Conservation (phyloP, 2,888 invertebrate species). For the Nomada goodeniana region DNA sequence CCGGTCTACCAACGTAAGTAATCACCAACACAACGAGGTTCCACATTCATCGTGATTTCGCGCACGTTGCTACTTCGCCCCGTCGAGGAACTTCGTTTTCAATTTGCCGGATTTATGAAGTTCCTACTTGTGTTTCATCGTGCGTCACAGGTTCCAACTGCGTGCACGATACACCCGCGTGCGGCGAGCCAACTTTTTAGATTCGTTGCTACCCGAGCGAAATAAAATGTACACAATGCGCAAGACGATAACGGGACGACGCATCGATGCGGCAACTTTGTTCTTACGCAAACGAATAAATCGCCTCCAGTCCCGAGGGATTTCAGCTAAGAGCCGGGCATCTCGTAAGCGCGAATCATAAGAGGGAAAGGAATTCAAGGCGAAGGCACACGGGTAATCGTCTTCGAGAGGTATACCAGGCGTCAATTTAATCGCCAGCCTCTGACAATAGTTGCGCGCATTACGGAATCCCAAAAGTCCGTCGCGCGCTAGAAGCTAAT, state of each 20-base stretch:
- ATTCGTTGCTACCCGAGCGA: not conserved
- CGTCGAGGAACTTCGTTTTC: not conserved
- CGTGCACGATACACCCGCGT: too few relatives aligned
- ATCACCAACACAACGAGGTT: too few relatives aligned
- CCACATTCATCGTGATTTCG: not conserved
- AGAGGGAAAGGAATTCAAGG: constrained; percentile 27
- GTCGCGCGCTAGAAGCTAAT: not conserved
- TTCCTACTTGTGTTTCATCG: not conserved
- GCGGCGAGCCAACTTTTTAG: not conserved
- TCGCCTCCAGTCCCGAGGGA: constrained; percentile 36
- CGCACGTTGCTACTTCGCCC: not conserved
- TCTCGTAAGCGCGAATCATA: constrained; percentile 22
- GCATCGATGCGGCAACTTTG: not conserved
- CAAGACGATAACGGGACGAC: too few relatives aligned
- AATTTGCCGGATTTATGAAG: not conserved
- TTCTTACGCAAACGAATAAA: constrained; percentile 54
- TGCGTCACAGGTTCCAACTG: too few relatives aligned
- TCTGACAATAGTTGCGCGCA: not conserved
- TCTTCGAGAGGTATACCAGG: constrained; percentile 5
- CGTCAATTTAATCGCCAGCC: constrained; percentile 6
- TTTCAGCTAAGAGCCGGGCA: constrained; percentile 48
- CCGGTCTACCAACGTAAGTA: too few relatives aligned
- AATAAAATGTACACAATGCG: too few relatives aligned
- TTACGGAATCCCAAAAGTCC: not conserved
- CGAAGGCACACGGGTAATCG: constrained; percentile 22